These are phyloP conservation scores for Microhierax caerulescens DNA, from an alignment of 2,797 vertebrate genomes.

Conservation along the genomic window DNA sequence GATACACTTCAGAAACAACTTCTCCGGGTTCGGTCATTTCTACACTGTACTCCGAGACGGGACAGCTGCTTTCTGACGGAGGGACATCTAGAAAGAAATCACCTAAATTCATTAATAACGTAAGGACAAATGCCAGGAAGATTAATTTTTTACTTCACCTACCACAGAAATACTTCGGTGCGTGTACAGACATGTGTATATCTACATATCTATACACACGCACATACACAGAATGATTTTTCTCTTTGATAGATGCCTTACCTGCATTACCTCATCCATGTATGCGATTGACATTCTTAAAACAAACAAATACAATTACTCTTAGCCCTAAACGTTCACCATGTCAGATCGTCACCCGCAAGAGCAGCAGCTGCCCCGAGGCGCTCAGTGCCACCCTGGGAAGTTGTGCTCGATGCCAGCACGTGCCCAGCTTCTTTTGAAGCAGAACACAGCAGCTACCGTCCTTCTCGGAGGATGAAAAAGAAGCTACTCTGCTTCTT, in stretches of 20 bases:
- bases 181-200: no score
- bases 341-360: background rate
- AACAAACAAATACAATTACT: background rate
- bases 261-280: background rate
- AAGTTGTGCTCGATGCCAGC: background rate
- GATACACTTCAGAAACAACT: constrained; percentile 85
- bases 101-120: accelerated
- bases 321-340: background rate
- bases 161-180: background rate
- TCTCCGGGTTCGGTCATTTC: constrained; percentile 87
- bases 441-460: background rate
- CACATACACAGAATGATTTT: no score
- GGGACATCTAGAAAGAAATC: constrained; percentile 66
- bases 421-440: background rate
- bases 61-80: constrained; percentile 77
- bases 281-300: background rate
- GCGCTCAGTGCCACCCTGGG: background rate
- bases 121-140: accelerated
- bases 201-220: no score
- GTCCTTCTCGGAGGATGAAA: background rate
- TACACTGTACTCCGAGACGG: constrained; percentile 88
- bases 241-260: background rate
- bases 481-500: background rate
- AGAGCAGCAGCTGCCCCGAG: background rate
- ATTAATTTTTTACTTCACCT: background rate